Evolutionary conservation across 2,797 vertebrate genomes (phyloP), one percentile per base, ranked within the genome.

Genomic region (Neopelma chrysocephalum): DNA sequence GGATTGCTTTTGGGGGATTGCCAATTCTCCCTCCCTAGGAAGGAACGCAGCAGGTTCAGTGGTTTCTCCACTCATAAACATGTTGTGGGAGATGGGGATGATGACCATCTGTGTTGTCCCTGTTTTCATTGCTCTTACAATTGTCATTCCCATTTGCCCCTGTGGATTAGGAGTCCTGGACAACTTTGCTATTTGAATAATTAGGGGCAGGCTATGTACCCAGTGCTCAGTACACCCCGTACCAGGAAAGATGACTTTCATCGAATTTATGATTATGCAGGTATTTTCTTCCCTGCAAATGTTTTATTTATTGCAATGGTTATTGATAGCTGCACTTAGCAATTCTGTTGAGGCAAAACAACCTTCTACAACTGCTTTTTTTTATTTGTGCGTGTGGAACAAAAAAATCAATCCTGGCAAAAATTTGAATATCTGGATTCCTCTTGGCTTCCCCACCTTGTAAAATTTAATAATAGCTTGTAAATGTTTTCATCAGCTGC

Each of bases 401-500:
- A 72, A 87, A 87, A 87, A 93, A 94, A 90, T 93, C 85, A 82
- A 40, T 93, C 69, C 76, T 86, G 50, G 69, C 54, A 94, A 83
- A 79, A 90, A 82, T 62, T 18, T 18, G n/a, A 82, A 42, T 89
- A 54, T 77, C 81, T 93, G 88, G 45, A 94, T 93, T 90, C 27
- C 36, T 85, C 60, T 82, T 86, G 78, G 77, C 75, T 95, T 85
- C 40, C 11, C 38, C 40, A 38, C 53, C 58, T 48, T 36, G 53
- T 89, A 90, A 65, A 68, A 89, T 75, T 73, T 94, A 82, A 77
- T 92, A 87, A 76, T 87, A 79, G 47, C 81, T 93, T 94, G 90
- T 87, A 92, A 95, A 89, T 69, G 64, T 68, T 93, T 94, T 92
- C 71, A 65, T 95, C 88, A 93, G 85, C 93, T 87, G 58, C 72